phyloP scores from a whole-genome alignment of 2,888 invertebrate species.

The Eupithecia inturbata region DNA sequence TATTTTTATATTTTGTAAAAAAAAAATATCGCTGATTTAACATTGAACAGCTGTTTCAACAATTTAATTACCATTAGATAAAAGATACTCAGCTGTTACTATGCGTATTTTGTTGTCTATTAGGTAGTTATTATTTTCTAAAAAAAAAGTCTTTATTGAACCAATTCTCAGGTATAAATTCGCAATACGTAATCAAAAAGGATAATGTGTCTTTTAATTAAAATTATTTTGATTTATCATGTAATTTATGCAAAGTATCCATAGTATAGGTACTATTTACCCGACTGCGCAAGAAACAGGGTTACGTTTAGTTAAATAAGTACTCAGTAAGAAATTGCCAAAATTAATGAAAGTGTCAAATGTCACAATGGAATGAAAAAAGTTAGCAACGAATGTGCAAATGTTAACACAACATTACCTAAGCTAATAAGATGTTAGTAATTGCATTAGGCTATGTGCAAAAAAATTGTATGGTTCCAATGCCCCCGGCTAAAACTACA shows the following conservation, averaged over 20 bases:
- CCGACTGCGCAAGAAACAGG: too few relatives aligned
- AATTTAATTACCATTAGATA: neutral
- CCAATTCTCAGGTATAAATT: neutral
- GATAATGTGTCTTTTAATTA: neutral
- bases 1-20: too few relatives aligned
- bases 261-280: too few relatives aligned
- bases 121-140: neutral
- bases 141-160: neutral
- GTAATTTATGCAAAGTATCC: neutral
- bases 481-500: conserved; percentile 8
- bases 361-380: conserved; percentile 33
- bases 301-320: too few relatives aligned
- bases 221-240: neutral
- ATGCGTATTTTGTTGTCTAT: neutral
- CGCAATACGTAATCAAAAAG: neutral
- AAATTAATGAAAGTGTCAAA: conserved; percentile 18
- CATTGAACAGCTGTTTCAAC: neutral
- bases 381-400: conserved; percentile 37
- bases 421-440: conserved; percentile 34
- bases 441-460: conserved; percentile 23
- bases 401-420: conserved; percentile 35
- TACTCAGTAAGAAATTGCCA: too few relatives aligned
- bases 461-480: conserved; percentile 11
- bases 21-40: neutral
- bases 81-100: neutral